Base-by-base conservation (phyloP, 2,113 vertebrate genomes). In the Anas platyrhynchos region DNA sequence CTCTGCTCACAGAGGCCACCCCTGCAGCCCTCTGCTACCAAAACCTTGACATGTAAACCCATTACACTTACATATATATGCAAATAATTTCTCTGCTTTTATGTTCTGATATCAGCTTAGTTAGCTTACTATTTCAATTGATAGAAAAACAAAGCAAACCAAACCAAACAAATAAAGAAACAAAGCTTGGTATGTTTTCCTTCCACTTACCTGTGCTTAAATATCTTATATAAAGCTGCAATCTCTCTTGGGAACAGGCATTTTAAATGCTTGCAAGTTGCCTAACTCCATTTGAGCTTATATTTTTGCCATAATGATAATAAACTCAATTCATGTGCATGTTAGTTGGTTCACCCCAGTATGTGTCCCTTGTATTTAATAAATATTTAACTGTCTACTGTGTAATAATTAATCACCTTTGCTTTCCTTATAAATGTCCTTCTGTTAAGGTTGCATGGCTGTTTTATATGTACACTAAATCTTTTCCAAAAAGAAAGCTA, bases 351-450 rank as follows among this genome's bases (percentile, higher is more conserved):
- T 93, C 68, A 88, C 52, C 81, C 44, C 61, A 61, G 32, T 27
- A 31, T 72, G 23, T 34, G 58, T 41, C 59, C 36, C 8, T 74
- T 46, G 25, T 86, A 86, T 94, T 91, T 90, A 91, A 95, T 96
- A 93, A 95, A 93, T 97, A 91, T 91, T 96, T 93, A 86, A 94
- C 72, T 90, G 66, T 78, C 88, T 74, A 26, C 46, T 78, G 34
- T 86, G 79, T 72, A 96, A 96, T 95, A 95, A 91, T 96, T 93
- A 96, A 95, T 94, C 83, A 86, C 48, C 59, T 71, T 27, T 80
- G 27, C 63, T 83, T 89, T 92, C 55, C 50, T 78, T 94, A 66
- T 86, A 77, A 88, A 88, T 41, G 46, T 18, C 52, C 38, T 80
- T 83, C 79, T 88, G n/a, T 72, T 90, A 75, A 93, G 91, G 32